Evolutionary conservation across 2,113 vertebrate species (phyloP).

Genomic region (Oncorhynchus tshawytscha): DNA sequence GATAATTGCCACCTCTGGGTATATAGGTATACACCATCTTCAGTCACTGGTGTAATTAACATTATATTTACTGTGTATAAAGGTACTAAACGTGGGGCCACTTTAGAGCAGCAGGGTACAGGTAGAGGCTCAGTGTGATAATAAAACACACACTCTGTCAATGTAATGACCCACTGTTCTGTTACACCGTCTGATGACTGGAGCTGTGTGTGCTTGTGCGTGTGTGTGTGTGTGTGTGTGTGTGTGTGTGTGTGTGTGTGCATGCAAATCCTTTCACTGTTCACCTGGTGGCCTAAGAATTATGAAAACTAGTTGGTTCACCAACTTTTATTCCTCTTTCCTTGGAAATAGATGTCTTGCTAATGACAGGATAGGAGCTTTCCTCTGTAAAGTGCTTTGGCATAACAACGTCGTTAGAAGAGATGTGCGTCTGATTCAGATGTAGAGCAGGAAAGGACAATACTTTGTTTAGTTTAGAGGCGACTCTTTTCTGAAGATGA

Average conservation of each 20-base stretch:
- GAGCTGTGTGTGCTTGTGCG: too few species aligned
- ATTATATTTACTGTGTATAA: constrained; percentile 56
- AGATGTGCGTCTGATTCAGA: constrained; percentile 20
- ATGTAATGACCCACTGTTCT: constrained; percentile 44
- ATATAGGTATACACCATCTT: too few species aligned
- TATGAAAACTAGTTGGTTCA: constrained; percentile 29
- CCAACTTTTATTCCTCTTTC: constrained; percentile 43
- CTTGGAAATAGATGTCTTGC: constrained; percentile 34
- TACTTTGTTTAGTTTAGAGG: not conserved
- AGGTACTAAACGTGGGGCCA: constrained; percentile 39
- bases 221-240: too few species aligned
- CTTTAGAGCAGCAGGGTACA: constrained; percentile 6
- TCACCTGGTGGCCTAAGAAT: constrained; percentile 28
- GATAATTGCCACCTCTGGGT: too few species aligned
- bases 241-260: not conserved
- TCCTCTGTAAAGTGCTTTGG: constrained; percentile 1
- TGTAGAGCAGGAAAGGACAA: too few species aligned
- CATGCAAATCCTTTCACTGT: not conserved
- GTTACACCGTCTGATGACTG: constrained; percentile 18
- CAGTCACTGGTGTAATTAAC: constrained; percentile 37
- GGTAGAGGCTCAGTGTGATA: constrained; percentile 50
- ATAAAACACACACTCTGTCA: constrained; percentile 61
- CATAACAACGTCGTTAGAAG: constrained; percentile 2
- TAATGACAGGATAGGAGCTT: not conserved
- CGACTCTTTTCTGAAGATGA: constrained; percentile 46